A percentile compares a stretch with the other conserved stretches of the same genome.
Conservation (phyloP, 2,113 vertebrate species). For the Calidris pugnax region DNA sequence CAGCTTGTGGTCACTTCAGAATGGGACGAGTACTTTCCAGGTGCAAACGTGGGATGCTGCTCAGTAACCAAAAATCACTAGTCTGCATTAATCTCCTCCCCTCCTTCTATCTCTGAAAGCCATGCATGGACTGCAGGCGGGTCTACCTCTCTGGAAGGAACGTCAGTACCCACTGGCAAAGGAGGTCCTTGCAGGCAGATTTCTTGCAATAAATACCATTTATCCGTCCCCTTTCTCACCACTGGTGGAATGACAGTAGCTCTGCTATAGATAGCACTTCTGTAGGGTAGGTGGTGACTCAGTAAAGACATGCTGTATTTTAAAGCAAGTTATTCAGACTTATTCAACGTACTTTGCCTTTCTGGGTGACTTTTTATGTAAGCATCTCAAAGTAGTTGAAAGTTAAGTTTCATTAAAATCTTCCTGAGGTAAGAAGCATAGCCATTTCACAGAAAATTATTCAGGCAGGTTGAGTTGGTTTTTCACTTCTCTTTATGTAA, state of each 20-base stretch:
- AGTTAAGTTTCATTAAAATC: not conserved
- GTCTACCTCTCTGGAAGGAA: not conserved
- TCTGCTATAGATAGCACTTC: not conserved
- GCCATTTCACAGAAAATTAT: not conserved
- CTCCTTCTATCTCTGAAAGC: not conserved
- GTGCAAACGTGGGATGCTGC: not conserved
- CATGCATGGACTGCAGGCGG: not conserved
- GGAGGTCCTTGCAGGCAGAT: not conserved
- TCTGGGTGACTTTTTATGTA: not conserved
- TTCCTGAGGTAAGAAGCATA: not conserved
- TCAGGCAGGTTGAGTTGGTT: not conserved
- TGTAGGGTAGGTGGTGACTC: not conserved
- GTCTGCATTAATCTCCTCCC: not conserved
- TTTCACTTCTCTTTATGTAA: not conserved
- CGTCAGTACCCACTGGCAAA: not conserved
- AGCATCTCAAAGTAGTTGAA: constrained; percentile 7
- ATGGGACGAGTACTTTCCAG: not conserved
- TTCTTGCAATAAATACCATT: not conserved
- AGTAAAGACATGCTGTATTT: constrained; percentile 13
- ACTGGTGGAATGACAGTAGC: not conserved
- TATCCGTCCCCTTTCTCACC: not conserved
- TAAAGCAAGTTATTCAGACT: constrained; percentile 26
- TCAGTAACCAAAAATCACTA: not conserved
- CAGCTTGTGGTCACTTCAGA: not conserved
- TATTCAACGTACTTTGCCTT: not conserved